Conservation (phyloP, 1,140 invertebrate species). For the Leptopilina boulardi region DNA sequence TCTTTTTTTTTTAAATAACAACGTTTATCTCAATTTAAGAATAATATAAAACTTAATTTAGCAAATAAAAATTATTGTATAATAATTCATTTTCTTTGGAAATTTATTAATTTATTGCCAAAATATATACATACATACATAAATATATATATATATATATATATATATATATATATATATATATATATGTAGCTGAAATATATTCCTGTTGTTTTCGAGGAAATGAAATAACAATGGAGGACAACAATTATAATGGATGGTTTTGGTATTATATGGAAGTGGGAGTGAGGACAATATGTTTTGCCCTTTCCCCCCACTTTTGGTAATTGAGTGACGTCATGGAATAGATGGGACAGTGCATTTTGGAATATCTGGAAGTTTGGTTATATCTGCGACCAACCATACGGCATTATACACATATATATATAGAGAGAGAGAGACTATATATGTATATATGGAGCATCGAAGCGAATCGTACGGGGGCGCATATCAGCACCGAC, state of each 20-base stretch:
- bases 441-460: neutral
- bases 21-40: too few species aligned
- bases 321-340: conserved; percentile 22
- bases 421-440: neutral
- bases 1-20: too few species aligned
- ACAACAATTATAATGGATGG: conserved; percentile 18
- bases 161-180: too few species aligned
- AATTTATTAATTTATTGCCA: too few species aligned
- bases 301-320: conserved; percentile 2
- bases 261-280: neutral
- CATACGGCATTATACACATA: neutral
- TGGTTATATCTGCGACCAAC: conserved; percentile 17
- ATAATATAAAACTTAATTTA: too few species aligned
- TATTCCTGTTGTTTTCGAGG: neutral
- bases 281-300: conserved; percentile 19
- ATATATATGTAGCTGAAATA: too few species aligned
- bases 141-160: too few species aligned
- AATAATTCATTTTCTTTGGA: too few species aligned
- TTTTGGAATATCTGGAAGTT: conserved; percentile 14
- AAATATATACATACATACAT: too few species aligned
- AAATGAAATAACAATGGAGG: conserved; percentile 6
- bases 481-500: conserved; percentile 11
- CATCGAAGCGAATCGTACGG: conserved; percentile 9
- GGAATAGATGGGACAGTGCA: conserved; percentile 19
- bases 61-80: too few species aligned